Percentiles rank a stretch among this genome's conserved stretches.
phyloP scores from a whole-genome alignment of 2,113 vertebrate genomes.

The Verasper variegatus region DNA sequence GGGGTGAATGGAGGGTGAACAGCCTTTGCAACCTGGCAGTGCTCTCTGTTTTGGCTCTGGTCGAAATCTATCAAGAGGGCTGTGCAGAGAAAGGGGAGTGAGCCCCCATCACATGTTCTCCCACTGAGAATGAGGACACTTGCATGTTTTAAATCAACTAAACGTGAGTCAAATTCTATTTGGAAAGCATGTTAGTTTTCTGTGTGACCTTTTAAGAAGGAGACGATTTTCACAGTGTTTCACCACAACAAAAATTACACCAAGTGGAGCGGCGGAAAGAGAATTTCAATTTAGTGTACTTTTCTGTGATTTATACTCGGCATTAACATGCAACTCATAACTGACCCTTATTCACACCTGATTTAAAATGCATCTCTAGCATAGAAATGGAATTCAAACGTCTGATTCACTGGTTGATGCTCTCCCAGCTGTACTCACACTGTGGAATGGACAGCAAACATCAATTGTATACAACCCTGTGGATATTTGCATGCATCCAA shows the following conservation, averaged over 20 bases:
- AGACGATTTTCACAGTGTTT: slow-evolving; percentile 12
- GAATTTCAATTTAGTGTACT: not conserved
- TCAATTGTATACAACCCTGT: not conserved
- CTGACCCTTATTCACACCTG: slow-evolving; percentile 35
- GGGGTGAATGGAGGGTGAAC: slow-evolving; percentile 52
- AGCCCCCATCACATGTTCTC: slow-evolving; percentile 33
- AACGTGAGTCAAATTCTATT: slow-evolving; percentile 32
- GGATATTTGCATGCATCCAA: not conserved
- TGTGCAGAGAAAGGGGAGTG: slow-evolving; percentile 2
- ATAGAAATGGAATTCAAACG: slow-evolving; percentile 39
- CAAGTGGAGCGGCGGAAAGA: not conserved
- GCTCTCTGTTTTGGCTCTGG: slow-evolving; percentile 20
- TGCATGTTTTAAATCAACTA: slow-evolving; percentile 18
- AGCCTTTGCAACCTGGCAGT: slow-evolving; percentile 29
- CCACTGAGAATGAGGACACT: slow-evolving; percentile 23
- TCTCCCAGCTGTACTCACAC: slow-evolving; percentile 2
- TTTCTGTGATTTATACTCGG: slow-evolving; percentile 25
- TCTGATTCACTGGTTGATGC: not conserved
- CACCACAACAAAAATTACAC: not conserved
- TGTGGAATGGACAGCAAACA: slow-evolving; percentile 14
- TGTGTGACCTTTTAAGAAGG: not conserved
- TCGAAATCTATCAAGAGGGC: not conserved
- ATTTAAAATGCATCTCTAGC: slow-evolving; percentile 31
- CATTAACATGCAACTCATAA: slow-evolving; percentile 42
- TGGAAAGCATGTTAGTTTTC: slow-evolving; percentile 22